Evolutionary conservation across 2,888 invertebrate species (phyloP).

Genomic region (Tridacna gigas): DNA sequence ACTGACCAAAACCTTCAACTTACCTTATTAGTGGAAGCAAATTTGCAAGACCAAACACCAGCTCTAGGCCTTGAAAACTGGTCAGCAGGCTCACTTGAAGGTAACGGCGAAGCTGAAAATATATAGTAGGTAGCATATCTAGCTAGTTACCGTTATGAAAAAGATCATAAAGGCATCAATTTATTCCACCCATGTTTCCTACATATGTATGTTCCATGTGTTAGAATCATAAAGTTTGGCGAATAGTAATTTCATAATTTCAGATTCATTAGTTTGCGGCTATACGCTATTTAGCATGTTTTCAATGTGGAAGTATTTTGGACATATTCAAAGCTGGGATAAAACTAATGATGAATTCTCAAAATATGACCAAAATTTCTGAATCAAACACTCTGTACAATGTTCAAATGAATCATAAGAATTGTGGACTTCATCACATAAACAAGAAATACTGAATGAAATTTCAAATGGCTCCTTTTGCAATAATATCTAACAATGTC

Average conservation of each 20-base stretch:
- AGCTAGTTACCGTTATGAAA: neutral
- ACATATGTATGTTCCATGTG: conserved; percentile 5
- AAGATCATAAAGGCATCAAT: neutral
- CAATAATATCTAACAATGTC: too few species aligned
- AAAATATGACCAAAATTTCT: too few species aligned
- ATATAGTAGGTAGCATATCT: conserved; percentile 7
- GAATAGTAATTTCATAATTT: conserved; percentile 7
- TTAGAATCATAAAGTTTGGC: neutral
- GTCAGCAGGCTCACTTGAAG: conserved; percentile 15
- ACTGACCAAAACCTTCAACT: conserved; percentile 18
- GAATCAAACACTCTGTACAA: too few species aligned
- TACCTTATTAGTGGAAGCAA: conserved; percentile 28
- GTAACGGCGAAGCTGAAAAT: neutral
- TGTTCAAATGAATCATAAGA: too few species aligned
- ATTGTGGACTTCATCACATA: too few species aligned
- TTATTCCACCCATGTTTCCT: neutral
- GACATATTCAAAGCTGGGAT: neutral
- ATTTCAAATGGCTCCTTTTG: too few species aligned
- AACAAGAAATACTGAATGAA: too few species aligned
- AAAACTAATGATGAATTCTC: too few species aligned
- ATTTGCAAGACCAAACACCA: conserved; percentile 21
- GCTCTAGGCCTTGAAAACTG: conserved; percentile 31
- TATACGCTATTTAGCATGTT: conserved; percentile 5
- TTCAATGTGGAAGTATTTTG: conserved; percentile 1
- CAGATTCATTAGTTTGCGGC: neutral